These are phyloP conservation scores for Trichechus manatus DNA, from an alignment of 2,113 vertebrate genomes.

Conservation along the genomic window DNA sequence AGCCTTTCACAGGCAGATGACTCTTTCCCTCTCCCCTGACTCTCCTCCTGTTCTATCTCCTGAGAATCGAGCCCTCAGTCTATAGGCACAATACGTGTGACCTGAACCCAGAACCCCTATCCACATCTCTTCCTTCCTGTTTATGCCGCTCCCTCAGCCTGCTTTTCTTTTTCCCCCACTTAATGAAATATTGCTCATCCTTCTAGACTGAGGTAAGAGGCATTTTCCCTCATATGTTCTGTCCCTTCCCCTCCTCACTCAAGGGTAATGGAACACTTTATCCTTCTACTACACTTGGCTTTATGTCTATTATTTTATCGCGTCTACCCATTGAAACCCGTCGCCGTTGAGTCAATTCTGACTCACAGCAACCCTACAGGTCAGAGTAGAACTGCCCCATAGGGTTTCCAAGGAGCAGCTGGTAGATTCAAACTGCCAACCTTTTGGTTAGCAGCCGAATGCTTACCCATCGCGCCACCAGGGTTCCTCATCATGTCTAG, in stretches of 20 bases:
- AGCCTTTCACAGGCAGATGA: accelerated
- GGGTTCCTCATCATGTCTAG: neutral
- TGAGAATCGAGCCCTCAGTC: no score
- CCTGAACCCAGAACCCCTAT: accelerated
- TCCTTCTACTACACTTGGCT: neutral
- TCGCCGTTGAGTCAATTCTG: no score
- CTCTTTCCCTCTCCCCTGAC: neutral
- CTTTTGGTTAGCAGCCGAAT: no score
- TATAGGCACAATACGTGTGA: neutral
- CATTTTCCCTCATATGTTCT: neutral
- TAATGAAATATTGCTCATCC: neutral
- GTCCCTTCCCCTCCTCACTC: neutral
- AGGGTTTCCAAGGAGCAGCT: no score
- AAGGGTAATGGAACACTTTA: neutral
- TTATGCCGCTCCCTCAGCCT: neutral
- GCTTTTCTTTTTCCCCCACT: neutral
- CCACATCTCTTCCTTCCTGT: neutral
- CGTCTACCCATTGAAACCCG: no score
- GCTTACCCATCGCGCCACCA: no score
- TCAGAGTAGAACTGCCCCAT: no score
- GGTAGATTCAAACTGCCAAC: no score
- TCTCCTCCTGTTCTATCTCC: accelerated
- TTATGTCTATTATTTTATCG: neutral
- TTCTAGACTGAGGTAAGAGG: neutral
- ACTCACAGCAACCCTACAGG: no score